A percentile compares a stretch with the other conserved stretches of the same genome.
Conservation (phyloP, 1,140 invertebrate species). For the Homarus americanus region DNA sequence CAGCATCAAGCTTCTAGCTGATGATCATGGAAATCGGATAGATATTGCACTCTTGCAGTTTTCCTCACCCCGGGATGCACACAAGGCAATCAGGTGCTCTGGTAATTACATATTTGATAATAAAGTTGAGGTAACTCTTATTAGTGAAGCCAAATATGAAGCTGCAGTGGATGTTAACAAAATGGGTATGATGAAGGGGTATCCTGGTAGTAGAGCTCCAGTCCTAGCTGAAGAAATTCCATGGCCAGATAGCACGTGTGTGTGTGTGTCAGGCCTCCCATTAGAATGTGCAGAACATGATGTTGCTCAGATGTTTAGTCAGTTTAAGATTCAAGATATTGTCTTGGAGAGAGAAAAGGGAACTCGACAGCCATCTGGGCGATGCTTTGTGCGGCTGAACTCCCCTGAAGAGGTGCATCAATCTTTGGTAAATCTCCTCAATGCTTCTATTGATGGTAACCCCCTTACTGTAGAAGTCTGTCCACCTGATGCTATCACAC, state of each 20-base stretch:
- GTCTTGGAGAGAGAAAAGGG: slow-evolving; percentile 63
- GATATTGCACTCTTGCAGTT: slow-evolving; percentile 91
- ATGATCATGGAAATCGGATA: slow-evolving; percentile 86
- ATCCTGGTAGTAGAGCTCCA: not conserved
- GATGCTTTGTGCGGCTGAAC: slow-evolving; percentile 60
- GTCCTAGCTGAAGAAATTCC: not conserved
- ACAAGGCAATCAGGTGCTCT: slow-evolving; percentile 46
- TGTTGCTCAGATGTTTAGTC: slow-evolving; percentile 63
- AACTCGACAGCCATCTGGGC: slow-evolving; percentile 48
- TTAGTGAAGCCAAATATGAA: slow-evolving; percentile 65
- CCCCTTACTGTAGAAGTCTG: slow-evolving; percentile 39
- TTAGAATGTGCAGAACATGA: slow-evolving; percentile 63
- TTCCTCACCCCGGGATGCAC: slow-evolving; percentile 80
- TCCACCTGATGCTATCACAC: slow-evolving; percentile 33
- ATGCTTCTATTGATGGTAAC: slow-evolving; percentile 52
- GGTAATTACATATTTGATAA: slow-evolving; percentile 67
- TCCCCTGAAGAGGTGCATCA: slow-evolving; percentile 59
- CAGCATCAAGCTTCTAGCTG: slow-evolving; percentile 91
- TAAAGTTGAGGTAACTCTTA: slow-evolving; percentile 63
- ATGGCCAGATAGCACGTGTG: slow-evolving; percentile 32
- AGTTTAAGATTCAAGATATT: slow-evolving; percentile 67
- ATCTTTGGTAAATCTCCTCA: not conserved
- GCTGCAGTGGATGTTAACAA: slow-evolving; percentile 56
- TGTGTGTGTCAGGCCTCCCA: slow-evolving; percentile 67
- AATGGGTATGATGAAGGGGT: not conserved